A percentile compares a stretch with the other conserved stretches of the same genome.
Evolutionary conservation across 2,888 invertebrate species (phyloP).

Genomic region (Pyrocoelia pectoralis): DNA sequence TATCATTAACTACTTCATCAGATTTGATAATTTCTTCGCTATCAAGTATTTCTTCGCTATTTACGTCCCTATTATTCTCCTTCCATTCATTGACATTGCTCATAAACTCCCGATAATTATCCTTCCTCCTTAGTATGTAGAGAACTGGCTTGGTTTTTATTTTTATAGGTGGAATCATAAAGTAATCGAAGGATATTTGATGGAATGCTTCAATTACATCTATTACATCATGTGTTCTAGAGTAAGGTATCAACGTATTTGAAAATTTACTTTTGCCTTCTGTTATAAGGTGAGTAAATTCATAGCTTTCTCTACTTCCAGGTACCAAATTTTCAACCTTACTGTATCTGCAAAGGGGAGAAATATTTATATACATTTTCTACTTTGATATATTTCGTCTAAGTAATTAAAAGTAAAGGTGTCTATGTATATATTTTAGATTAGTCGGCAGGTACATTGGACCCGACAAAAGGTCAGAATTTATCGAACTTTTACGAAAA

Average conservation of each 20-base stretch:
- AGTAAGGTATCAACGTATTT: slow-evolving; percentile 72
- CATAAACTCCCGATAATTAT: slow-evolving; percentile 64
- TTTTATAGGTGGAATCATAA: slow-evolving; percentile 77
- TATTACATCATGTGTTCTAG: slow-evolving; percentile 76
- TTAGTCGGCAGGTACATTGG: too few relatives aligned
- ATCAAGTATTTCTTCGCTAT: neutral
- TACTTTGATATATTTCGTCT: neutral
- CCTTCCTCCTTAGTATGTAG: slow-evolving; percentile 77
- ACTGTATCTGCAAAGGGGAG: slow-evolving; percentile 67
- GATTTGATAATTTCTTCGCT: neutral
- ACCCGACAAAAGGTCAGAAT: too few relatives aligned
- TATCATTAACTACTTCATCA: slow-evolving; percentile 5
- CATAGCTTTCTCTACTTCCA: slow-evolving; percentile 70
- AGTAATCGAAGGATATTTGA: slow-evolving; percentile 81
- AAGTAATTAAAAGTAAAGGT: too few relatives aligned
- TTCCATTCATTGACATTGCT: slow-evolving; percentile 34
- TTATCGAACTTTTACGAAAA: too few relatives aligned
- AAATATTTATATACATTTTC: slow-evolving; percentile 8
- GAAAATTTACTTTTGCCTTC: slow-evolving; percentile 87
- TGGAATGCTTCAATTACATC: slow-evolving; percentile 85
- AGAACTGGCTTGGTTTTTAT: slow-evolving; percentile 85
- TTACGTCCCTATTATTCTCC: slow-evolving; percentile 37
- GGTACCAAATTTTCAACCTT: slow-evolving; percentile 79
- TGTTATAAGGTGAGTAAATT: slow-evolving; percentile 80
- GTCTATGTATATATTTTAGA: too few relatives aligned